These are phyloP conservation scores for Uropetala carovei DNA, from an alignment of 2,888 invertebrate species.

Conservation along the genomic window DNA sequence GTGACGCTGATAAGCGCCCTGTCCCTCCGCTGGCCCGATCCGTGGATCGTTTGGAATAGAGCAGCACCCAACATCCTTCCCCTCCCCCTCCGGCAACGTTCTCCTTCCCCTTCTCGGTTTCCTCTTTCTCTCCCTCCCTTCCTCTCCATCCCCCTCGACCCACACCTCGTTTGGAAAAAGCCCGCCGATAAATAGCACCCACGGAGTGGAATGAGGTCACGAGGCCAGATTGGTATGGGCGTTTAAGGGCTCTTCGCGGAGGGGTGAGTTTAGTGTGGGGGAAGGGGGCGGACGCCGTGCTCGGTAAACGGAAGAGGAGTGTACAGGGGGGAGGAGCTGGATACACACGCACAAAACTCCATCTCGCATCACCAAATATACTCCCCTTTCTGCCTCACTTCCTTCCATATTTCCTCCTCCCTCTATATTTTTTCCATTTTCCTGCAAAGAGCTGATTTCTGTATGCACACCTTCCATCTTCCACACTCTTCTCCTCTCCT, in stretches of 20 bases:
- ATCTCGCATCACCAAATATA: neutral
- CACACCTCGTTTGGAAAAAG: neutral
- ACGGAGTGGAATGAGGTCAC: neutral
- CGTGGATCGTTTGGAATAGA: no score
- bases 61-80: no score
- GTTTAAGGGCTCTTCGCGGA: neutral
- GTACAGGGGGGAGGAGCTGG: no score
- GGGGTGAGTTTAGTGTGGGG: neutral
- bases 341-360: neutral
- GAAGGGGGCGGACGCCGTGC: no score
- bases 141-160: neutral
- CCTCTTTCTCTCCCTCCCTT: neutral
- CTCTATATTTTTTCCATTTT: no score
- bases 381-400: neutral
- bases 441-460: neutral
- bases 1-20: no score
- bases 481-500: neutral
- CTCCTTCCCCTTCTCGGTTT: no score
- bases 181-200: conserved; percentile 9
- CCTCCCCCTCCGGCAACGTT: no score
- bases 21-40: no score
- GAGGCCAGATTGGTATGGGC: neutral
- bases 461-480: neutral
- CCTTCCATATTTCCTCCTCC: neutral
- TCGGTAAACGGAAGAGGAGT: no score